Evolutionary conservation across 2,113 vertebrate species (phyloP).

Genomic region (Caretta caretta): DNA sequence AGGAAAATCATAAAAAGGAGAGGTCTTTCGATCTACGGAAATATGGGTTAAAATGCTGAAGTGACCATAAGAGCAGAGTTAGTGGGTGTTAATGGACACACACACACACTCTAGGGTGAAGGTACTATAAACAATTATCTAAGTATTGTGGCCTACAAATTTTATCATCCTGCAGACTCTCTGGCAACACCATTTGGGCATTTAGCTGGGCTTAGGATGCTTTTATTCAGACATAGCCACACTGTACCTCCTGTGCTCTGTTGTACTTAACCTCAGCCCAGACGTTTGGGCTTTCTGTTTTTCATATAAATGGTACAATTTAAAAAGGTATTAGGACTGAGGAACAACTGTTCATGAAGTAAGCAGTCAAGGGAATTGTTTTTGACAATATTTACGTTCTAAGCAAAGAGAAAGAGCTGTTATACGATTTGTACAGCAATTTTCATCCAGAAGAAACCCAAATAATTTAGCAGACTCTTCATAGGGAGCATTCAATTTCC

Average conservation of each 20-base stretch:
- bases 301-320: fast-evolving
- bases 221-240: background rate
- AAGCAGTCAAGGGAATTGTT: background rate
- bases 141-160: background rate
- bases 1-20: background rate
- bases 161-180: background rate
- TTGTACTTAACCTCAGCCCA: background rate
- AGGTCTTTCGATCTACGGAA: background rate
- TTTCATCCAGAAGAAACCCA: background rate
- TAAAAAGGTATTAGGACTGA: background rate
- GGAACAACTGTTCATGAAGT: fast-evolving
- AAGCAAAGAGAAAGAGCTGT: background rate
- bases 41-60: background rate
- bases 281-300: background rate
- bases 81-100: background rate
- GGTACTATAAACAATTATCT: background rate
- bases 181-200: background rate
- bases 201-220: background rate
- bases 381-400: background rate
- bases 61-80: background rate
- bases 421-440: fast-evolving
- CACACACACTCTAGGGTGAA: background rate
- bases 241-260: background rate
- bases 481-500: background rate
- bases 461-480: background rate